Evolutionary conservation across 2,797 vertebrate species (phyloP).

Genomic region (Remorina albescens): DNA sequence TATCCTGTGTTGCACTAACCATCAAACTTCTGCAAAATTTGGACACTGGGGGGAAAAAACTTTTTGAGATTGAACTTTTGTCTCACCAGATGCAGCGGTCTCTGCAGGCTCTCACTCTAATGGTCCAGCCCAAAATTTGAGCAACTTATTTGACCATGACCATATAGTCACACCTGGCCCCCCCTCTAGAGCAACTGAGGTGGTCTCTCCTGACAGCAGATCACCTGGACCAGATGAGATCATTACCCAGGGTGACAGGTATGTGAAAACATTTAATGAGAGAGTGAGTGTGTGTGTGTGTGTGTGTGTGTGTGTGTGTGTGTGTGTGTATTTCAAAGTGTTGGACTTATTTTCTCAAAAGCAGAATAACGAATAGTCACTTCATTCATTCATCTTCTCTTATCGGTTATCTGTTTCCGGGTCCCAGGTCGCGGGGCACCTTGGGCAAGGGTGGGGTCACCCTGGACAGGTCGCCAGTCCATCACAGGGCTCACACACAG

Average conservation of each 20-base stretch:
- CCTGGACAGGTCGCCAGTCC: too few relatives aligned
- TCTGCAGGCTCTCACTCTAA: constrained; percentile 34
- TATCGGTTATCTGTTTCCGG: too few relatives aligned
- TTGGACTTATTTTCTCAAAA: background rate
- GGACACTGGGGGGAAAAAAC: background rate
- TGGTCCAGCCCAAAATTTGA: constrained; percentile 31
- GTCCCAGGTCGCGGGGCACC: too few relatives aligned
- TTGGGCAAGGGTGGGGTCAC: too few relatives aligned
- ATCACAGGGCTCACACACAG: too few relatives aligned
- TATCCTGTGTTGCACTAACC: background rate
- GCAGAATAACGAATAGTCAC: background rate
- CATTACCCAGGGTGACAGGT: constrained; percentile 65
- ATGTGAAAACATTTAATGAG: too few relatives aligned
- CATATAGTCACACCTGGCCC: constrained; percentile 9
- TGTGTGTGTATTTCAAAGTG: background rate
- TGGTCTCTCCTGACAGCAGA: constrained; percentile 31
- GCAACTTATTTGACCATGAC: constrained; percentile 33
- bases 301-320: too few relatives aligned
- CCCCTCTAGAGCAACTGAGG: constrained; percentile 15
- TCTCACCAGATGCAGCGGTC: constrained; percentile 77
- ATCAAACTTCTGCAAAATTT: background rate
- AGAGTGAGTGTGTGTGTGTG: too few relatives aligned
- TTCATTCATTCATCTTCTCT: background rate
- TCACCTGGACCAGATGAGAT: constrained; percentile 41
- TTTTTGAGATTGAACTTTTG: background rate